These are phyloP conservation scores for Endomychus coccineus DNA, from an alignment of 2,888 invertebrate species.

Conservation along the genomic window DNA sequence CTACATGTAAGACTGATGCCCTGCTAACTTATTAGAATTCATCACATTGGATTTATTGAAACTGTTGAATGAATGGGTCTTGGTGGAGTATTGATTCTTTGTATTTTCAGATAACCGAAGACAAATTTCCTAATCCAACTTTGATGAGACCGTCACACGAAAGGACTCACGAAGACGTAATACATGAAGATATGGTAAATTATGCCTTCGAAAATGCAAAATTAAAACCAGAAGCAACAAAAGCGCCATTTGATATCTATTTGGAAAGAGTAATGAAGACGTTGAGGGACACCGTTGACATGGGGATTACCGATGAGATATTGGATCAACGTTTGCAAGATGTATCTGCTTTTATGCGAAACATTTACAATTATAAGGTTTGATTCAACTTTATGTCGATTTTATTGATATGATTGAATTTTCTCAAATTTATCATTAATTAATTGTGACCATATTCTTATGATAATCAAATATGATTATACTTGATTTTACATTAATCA, in stretches of 20 bases:
- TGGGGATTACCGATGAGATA: slow-evolving; percentile 22
- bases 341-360: slow-evolving; percentile 30
- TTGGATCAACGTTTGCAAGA: slow-evolving; percentile 28
- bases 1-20: slow-evolving; percentile 1
- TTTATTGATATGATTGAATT: no score
- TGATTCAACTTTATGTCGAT: slow-evolving; percentile 2
- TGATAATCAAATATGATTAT: no score
- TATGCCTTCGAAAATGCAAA: slow-evolving; percentile 11
- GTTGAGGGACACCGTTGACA: slow-evolving; percentile 23
- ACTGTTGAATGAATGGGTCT: no score
- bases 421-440: no score
- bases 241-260: slow-evolving; percentile 27
- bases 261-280: slow-evolving; percentile 23
- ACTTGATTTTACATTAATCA: no score
- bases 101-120: slow-evolving; percentile 20
- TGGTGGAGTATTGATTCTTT: no score
- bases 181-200: slow-evolving; percentile 24
- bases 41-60: no score
- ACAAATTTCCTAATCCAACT: slow-evolving; percentile 22
- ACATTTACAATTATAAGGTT: slow-evolving; percentile 6
- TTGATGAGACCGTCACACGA: slow-evolving; percentile 21
- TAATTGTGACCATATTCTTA: no score
- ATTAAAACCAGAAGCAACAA: no score
- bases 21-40: not conserved
- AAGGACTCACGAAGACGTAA: slow-evolving; percentile 24